Percentiles rank a stretch among this genome's conserved stretches.
Conservation (phyloP, 2,888 invertebrate species). For the Diaperis boleti region DNA sequence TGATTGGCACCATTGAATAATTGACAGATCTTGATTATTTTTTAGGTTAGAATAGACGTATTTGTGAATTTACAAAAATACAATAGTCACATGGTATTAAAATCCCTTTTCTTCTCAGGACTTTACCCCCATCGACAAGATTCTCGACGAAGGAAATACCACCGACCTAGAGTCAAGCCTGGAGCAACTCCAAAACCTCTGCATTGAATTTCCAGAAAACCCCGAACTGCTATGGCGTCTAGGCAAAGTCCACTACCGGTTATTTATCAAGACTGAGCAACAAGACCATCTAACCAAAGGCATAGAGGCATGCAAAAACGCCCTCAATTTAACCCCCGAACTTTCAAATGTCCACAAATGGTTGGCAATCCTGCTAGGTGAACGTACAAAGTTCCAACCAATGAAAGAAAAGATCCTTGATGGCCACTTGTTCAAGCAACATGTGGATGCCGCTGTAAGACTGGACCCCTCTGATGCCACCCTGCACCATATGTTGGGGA, state of each 20-base stretch:
- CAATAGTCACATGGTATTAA: too few relatives aligned
- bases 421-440: conserved; percentile 76
- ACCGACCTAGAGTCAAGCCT: conserved; percentile 52
- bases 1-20: too few relatives aligned
- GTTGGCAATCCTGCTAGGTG: conserved; percentile 78
- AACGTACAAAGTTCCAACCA: conserved; percentile 71
- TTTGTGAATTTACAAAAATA: too few relatives aligned
- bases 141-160: conserved; percentile 53
- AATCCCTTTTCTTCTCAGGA: conserved; percentile 45
- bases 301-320: conserved; percentile 69
- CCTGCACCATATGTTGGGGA: conserved; percentile 76
- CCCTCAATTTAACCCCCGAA: conserved; percentile 68
- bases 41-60: too few relatives aligned
- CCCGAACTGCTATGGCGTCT: conserved; percentile 61
- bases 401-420: conserved; percentile 75
- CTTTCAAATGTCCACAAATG: conserved; percentile 78
- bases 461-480: conserved; percentile 73
- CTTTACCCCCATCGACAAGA: conserved; percentile 56
- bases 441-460: conserved; percentile 74
- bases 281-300: conserved; percentile 64
- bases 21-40: too few relatives aligned
- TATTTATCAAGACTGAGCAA: conserved; percentile 51
- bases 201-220: conserved; percentile 58
- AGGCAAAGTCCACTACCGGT: conserved; percentile 60
- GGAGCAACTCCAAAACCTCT: conserved; percentile 56